Conservation (phyloP, 1,140 invertebrate genomes). For the Globodera rostochiensis region DNA sequence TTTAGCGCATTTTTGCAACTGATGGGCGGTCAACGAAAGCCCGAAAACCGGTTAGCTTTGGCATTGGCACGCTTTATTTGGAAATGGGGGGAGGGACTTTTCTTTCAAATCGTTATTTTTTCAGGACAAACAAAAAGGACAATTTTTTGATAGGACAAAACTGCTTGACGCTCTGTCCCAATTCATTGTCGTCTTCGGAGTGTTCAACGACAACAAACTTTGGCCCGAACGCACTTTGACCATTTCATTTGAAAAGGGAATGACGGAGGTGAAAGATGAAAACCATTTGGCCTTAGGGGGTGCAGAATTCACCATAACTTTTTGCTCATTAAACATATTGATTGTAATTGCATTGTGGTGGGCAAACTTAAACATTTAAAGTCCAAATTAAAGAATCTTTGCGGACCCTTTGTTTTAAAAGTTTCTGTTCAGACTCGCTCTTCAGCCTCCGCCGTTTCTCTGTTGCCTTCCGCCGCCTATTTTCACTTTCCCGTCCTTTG, state of each 20-base stretch:
- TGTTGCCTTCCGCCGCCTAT: background rate
- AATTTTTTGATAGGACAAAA: conserved; percentile 8
- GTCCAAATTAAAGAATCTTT: background rate
- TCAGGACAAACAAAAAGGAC: too few species aligned
- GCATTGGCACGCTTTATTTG: background rate
- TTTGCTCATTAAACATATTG: too few species aligned
- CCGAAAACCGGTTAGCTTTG: background rate
- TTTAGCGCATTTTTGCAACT: conserved; percentile 15
- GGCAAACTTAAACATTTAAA: background rate
- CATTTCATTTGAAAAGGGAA: conserved; percentile 13
- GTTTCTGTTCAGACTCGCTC: background rate
- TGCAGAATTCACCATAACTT: too few species aligned
- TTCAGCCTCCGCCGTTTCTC: background rate
- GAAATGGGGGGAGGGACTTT: too few species aligned
- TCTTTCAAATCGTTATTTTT: background rate
- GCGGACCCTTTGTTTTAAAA: background rate
- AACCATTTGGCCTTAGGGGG: too few species aligned
- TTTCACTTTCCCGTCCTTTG: conserved; percentile 1
- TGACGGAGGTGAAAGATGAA: background rate
- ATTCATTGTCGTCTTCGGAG: conserved; percentile 5
- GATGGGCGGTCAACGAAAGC: conserved; percentile 14
- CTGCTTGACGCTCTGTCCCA: conserved; percentile 7
- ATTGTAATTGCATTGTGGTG: too few species aligned
- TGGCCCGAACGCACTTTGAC: conserved; percentile 18
- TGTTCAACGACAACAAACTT: background rate